phyloP scores from a whole-genome alignment of 2,797 vertebrate genomes.

The Rhinoraja longicauda region DNA sequence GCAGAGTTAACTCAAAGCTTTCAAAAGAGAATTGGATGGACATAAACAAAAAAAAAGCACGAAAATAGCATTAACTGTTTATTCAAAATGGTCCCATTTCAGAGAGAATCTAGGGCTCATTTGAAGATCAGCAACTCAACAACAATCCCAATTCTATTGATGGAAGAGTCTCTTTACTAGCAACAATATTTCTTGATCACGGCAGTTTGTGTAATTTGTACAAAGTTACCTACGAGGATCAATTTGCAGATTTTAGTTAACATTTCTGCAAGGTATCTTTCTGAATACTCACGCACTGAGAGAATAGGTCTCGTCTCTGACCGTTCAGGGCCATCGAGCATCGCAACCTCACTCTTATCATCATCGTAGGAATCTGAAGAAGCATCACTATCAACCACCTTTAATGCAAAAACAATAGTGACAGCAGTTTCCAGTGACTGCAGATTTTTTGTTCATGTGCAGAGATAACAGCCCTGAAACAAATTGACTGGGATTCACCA shows the following conservation, averaged over 20 bases:
- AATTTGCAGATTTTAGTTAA: neutral
- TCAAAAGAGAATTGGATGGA: no score
- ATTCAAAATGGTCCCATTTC: no score
- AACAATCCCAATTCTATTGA: neutral
- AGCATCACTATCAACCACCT: conserved; percentile 69
- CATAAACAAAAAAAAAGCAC: no score
- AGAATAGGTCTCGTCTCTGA: conserved; percentile 83
- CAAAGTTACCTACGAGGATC: neutral
- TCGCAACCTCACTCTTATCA: conserved; percentile 53
- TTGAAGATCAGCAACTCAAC: no score
- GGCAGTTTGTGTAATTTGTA: neutral
- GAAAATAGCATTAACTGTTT: no score
- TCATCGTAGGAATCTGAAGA: conserved; percentile 80
- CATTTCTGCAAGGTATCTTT: neutral
- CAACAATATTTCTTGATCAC: neutral
- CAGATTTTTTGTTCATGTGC: neutral
- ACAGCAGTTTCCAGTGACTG: no score
- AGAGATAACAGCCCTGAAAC: neutral
- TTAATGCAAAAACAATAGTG: neutral
- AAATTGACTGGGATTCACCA: no score
- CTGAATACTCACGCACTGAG: conserved; percentile 79
- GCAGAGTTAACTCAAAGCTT: no score
- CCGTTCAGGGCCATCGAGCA: conserved; percentile 63
- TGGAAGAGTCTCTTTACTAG: neutral
- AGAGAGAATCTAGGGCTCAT: neutral